phyloP scores from a whole-genome alignment of 2,888 invertebrate genomes.

The Ecliptopera silaceata region DNA sequence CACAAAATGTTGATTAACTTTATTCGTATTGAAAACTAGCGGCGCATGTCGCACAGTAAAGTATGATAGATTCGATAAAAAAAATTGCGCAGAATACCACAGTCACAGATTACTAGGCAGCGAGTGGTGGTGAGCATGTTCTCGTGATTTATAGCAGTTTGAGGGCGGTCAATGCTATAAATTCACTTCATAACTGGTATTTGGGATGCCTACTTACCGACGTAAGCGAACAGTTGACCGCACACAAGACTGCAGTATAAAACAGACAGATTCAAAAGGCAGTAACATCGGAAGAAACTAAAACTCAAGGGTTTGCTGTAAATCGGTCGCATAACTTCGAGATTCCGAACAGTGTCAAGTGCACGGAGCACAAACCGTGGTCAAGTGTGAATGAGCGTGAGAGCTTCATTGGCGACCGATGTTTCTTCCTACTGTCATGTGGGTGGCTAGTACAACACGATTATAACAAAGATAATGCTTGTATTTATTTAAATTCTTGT shows the following conservation, averaged over 20 bases:
- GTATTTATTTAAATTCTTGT: constrained; percentile 39
- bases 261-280: constrained; percentile 26
- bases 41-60: constrained; percentile 22
- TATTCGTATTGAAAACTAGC: constrained; percentile 23
- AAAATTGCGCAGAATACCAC: constrained; percentile 31
- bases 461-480: constrained; percentile 39
- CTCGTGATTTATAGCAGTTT: constrained; percentile 45
- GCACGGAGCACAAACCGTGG: too few relatives aligned
- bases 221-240: constrained; percentile 39
- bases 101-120: constrained; percentile 10
- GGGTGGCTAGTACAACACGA: constrained; percentile 39
- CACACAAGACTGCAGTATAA: constrained; percentile 40
- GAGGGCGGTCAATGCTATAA: constrained; percentile 43
- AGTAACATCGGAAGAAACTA: constrained; percentile 20
- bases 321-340: constrained; percentile 30
- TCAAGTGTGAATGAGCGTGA: constrained; percentile 50
- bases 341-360: constrained; percentile 50
- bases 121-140: constrained; percentile 22
- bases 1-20: too few relatives aligned
- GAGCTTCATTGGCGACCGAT: constrained; percentile 39
- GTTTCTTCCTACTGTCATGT: constrained; percentile 22
- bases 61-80: neutral
- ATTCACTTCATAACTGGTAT: constrained; percentile 51
- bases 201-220: constrained; percentile 45
- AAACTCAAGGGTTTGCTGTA: constrained; percentile 19